Evolutionary conservation across 92 coral and sea anemone species (phyloP), one percentile per base, ranked within the genome.

Genomic region (Palythoa grandiflora): DNA sequence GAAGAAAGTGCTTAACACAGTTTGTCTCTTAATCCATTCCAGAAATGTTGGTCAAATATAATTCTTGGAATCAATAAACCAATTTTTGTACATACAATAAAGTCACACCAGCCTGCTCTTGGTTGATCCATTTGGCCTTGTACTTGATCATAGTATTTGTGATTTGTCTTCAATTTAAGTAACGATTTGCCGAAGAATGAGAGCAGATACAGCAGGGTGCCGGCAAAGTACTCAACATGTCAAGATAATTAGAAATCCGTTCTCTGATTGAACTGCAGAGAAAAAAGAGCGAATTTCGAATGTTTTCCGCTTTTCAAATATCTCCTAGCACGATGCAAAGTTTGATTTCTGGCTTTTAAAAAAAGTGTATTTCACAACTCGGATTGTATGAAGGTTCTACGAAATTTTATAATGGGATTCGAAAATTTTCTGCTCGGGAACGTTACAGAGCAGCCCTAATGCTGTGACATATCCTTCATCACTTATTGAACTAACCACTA

Each of bases 221-320:
- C 28, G 77, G 17, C 51, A 72, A 36, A 72, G 50, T 72, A 72
- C 50, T 9, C 50, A 36, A 72, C 28, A 72, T 40, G 77, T 72
- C 77, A 72, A 3, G 77, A 28, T 72, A 72, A 72, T 72, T 72
- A 36, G 12, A 72, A 72, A 72, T 72, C 77, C 13, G 68, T 60
- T 12, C 68, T 60, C 68, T 16, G 8, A 60, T 52, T 52, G 57
- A 12, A 52, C 47, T 4, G 13, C 3, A 38, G 38, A 20, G 75
- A 15, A 4, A 70, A 73, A 17, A 28, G 77, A n/a, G 78, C 78
- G 78, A 73, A 73, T 37, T 73, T 73, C 78, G 37, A 73, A 73
- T 15, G 48, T 73, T 39, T 73, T 73, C 21, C 36, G 13, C 52
- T 2, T 73, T 74, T 8, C 40, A 40, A 14, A 9, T 39, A 74